phyloP scores from a whole-genome alignment of 1,140 invertebrate genomes.

The Bombus balteatus region DNA sequence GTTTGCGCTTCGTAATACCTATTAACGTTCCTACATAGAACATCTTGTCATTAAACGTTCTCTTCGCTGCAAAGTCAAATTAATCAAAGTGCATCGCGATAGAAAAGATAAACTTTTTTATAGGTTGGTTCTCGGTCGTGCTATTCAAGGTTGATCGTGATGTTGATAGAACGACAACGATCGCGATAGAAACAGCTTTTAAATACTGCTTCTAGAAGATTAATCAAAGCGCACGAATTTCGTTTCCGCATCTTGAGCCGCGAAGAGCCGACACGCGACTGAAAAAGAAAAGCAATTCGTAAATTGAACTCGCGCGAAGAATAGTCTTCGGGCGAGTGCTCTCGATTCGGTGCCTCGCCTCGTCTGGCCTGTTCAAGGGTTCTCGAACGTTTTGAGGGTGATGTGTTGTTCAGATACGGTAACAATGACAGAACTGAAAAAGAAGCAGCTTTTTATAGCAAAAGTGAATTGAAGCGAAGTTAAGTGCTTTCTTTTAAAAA shows the following conservation, averaged over 20 bases:
- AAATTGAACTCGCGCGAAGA: not conserved
- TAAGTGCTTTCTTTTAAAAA: not conserved
- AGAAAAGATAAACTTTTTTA: not conserved
- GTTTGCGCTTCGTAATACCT: too few species aligned
- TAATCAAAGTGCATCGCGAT: not conserved
- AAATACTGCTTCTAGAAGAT: not conserved
- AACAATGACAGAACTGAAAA: not conserved
- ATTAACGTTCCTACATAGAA: too few species aligned
- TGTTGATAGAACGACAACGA: not conserved
- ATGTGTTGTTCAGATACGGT: not conserved
- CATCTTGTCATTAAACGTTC: not conserved
- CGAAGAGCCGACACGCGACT: not conserved
- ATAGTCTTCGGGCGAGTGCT: not conserved
- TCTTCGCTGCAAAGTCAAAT: not conserved
- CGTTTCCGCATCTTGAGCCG: slow-evolving; percentile 7
- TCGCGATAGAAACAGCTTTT: not conserved
- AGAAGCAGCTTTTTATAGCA: not conserved
- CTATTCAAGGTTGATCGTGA: not conserved
- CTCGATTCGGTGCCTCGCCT: not conserved
- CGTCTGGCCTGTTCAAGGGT: not conserved
- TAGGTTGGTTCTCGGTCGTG: too few species aligned
- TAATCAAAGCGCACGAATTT: slow-evolving; percentile 16
- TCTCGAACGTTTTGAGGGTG: slow-evolving; percentile 2
- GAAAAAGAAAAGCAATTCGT: not conserved
- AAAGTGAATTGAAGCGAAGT: not conserved